Percentiles rank a stretch among this genome's conserved stretches.
Conservation (phyloP, 1,140 invertebrate species). For the Nephotettix cincticeps region DNA sequence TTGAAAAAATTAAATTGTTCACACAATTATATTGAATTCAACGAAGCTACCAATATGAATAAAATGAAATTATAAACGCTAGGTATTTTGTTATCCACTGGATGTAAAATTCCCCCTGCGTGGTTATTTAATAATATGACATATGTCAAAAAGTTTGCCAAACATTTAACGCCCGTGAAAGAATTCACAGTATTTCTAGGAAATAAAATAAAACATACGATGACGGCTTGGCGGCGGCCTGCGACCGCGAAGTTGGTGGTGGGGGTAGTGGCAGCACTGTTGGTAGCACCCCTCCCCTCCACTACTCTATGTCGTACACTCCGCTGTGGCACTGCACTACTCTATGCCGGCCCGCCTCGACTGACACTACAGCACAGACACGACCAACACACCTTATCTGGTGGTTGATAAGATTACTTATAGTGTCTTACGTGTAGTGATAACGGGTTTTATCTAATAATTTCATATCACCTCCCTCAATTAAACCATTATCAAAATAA, state of each 20-base stretch:
- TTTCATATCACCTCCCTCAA: constrained; percentile 23
- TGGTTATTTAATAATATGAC: too few species aligned
- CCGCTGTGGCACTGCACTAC: neutral
- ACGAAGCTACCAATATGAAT: too few species aligned
- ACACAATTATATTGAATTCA: too few species aligned
- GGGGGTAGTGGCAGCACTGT: too few species aligned
- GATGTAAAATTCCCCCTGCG: too few species aligned
- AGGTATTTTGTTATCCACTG: too few species aligned
- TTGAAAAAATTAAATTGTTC: too few species aligned
- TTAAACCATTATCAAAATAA: constrained; percentile 24
- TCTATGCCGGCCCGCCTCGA: neutral
- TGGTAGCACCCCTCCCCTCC: neutral
- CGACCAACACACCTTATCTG: constrained; percentile 8
- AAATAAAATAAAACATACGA: neutral
- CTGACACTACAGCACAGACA: neutral
- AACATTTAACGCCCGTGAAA: too few species aligned
- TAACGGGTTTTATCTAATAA: constrained; percentile 23
- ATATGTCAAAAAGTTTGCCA: too few species aligned
- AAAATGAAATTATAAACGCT: too few species aligned
- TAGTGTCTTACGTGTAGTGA: constrained; percentile 17
- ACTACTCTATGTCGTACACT: neutral
- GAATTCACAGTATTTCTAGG: too few species aligned
- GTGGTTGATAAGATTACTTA: constrained; percentile 14
- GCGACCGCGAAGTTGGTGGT: neutral
- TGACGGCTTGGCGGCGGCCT: neutral